These are phyloP conservation scores for Byasa hedistus DNA, from an alignment of 2,888 invertebrate species.

Conservation along the genomic window DNA sequence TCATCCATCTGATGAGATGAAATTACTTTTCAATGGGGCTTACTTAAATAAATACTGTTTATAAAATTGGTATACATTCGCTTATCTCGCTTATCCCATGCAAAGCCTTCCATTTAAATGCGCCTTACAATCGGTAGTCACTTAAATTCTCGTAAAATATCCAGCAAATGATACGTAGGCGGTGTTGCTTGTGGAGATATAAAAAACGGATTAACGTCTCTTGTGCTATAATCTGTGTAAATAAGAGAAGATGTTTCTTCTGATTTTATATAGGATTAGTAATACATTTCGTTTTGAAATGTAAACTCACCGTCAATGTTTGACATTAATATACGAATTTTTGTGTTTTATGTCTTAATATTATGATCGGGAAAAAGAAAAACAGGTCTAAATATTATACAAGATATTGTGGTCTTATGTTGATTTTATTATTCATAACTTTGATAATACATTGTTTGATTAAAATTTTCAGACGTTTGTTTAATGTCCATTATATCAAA, in stretches of 20 bases:
- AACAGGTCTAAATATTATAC: not conserved
- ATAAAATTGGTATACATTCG: conserved; percentile 37
- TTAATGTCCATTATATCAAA: no score
- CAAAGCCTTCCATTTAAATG: conserved; percentile 34
- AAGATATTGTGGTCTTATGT: not conserved
- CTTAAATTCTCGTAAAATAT: conserved; percentile 55
- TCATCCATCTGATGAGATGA: conserved; percentile 2
- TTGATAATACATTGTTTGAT: no score
- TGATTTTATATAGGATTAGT: conserved; percentile 36
- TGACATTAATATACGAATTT: conserved; percentile 14
- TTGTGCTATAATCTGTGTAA: conserved; percentile 57
- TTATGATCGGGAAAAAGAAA: not conserved
- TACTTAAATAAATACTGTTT: conserved; percentile 32
- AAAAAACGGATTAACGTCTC: conserved; percentile 68
- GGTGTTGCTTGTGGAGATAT: conserved; percentile 48
- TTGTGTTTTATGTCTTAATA: conserved; percentile 23
- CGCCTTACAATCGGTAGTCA: conserved; percentile 43
- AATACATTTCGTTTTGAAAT: conserved; percentile 31
- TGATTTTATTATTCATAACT: not conserved
- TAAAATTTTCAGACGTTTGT: no score
- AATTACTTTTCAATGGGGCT: conserved; percentile 28
- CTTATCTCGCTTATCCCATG: conserved; percentile 35
- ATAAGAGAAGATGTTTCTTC: conserved; percentile 54
- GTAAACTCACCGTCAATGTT: conserved; percentile 10
- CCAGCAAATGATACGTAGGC: conserved; percentile 52